Percentiles rank a stretch among this genome's conserved stretches.
phyloP scores from a whole-genome alignment of 2,888 invertebrate species.

The Lepas anatifera region DNA sequence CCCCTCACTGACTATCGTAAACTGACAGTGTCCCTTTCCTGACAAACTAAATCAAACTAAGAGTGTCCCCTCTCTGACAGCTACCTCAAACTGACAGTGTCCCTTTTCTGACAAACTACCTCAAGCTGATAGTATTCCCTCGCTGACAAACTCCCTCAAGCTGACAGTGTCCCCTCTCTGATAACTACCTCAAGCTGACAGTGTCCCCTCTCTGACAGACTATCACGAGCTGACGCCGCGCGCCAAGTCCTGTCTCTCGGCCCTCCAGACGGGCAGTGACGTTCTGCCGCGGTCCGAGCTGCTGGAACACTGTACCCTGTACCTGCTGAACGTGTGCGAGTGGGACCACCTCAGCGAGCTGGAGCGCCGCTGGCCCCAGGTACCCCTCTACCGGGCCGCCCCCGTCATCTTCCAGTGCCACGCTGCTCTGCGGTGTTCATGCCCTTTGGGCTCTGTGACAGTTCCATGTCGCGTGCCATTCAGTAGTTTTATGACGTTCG shows the following conservation, averaged over 20 bases:
- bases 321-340: constrained; percentile 13
- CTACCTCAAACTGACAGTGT: neutral
- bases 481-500: too few species aligned
- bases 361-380: neutral
- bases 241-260: neutral
- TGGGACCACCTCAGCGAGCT: constrained; percentile 6
- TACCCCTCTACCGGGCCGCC: too few species aligned
- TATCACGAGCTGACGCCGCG: neutral
- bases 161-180: neutral
- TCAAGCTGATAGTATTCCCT: too few species aligned
- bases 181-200: neutral
- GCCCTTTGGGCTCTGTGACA: too few species aligned
- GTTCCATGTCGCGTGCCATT: too few species aligned
- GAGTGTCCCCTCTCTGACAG: neutral
- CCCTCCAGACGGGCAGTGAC: neutral
- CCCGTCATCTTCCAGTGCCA: too few species aligned
- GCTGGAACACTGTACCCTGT: neutral
- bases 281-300: neutral
- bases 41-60: too few species aligned
- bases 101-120: too few species aligned
- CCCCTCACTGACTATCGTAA: too few species aligned
- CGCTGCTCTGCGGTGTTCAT: too few species aligned
- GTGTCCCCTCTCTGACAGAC: neutral
- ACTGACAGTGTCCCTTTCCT: too few species aligned
- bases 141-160: neutral